Evolutionary conservation across 2,113 vertebrate genomes (phyloP).

Genomic region (Corydoras sp.): DNA sequence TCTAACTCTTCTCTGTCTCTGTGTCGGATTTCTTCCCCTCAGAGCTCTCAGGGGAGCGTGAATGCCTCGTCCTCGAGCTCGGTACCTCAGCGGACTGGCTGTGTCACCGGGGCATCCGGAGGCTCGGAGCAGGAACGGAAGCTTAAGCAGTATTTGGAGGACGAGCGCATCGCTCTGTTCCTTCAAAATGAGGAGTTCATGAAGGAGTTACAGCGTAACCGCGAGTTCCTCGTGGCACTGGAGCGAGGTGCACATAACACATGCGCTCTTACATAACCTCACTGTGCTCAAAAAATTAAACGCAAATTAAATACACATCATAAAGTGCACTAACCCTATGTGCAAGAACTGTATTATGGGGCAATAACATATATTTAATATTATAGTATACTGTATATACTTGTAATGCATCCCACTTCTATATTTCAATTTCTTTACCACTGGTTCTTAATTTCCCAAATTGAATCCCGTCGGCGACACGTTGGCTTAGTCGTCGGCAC

Average conservation of each 20-base stretch:
- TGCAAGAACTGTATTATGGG: too few relatives aligned
- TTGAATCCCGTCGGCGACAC: too few relatives aligned
- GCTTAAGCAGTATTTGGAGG: slow-evolving; percentile 92
- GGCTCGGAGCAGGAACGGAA: slow-evolving; percentile 78
- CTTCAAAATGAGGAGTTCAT: slow-evolving; percentile 97
- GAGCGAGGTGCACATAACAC: slow-evolving; percentile 76
- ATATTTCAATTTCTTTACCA: too few relatives aligned
- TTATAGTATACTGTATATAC: too few relatives aligned
- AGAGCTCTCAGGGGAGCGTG: slow-evolving; percentile 59
- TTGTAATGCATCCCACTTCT: too few relatives aligned
- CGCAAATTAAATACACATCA: too few relatives aligned
- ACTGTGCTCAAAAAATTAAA: too few relatives aligned
- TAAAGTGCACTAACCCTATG: too few relatives aligned
- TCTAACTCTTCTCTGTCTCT: not conserved
- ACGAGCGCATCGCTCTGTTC: slow-evolving; percentile 90
- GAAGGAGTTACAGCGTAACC: slow-evolving; percentile 91
- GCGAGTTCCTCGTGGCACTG: slow-evolving; percentile 90
- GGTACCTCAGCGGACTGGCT: slow-evolving; percentile 33
- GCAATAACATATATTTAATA: too few relatives aligned
- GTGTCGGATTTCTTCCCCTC: slow-evolving; percentile 6
- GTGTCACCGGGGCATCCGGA: slow-evolving; percentile 30
- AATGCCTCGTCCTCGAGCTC: slow-evolving; percentile 53
- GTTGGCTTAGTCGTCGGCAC: too few relatives aligned
- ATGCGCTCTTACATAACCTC: too few relatives aligned
- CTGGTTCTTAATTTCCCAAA: too few relatives aligned